Evolutionary conservation across 1,140 invertebrate genomes (phyloP), one percentile per base, ranked within the genome.

Genomic region (Lepidostoma basale): DNA sequence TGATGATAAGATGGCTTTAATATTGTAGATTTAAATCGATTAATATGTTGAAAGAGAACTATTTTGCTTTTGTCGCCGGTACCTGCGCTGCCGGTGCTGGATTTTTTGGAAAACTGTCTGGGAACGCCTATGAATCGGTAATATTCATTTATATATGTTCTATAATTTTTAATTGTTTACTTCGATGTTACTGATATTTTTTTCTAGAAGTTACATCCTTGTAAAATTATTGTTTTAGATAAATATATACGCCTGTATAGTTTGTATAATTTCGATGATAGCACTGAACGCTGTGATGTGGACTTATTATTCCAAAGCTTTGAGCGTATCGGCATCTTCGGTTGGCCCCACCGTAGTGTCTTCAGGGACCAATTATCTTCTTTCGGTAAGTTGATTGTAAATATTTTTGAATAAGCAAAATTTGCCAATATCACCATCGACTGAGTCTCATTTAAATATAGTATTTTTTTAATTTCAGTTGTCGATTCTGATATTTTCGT

Each of bases 351-450:
- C 87, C 3, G 80, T 89, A 18, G 80, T 83, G 68, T 87, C 85
- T 58, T 78, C 88, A 20, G 83, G 86, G 3, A 83, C 85, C 3
- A 89, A 86, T 76, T 89, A 88, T 73, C 76, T 88, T 44, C 79
- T 85, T 65, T 88, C 87, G 69, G 88, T 88, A 82, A 83, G 84
- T 79, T 3, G 9, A 10, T 18, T 59, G 26, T 12, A 26, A 62
- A 26, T 44, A 25, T 25, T 16, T 26, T 45, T 16, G 5, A 62
- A 5, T 62, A 23, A 62, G 10, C 30, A 30, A 56, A 20, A 23
- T 20, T 23, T 20, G 3, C 4, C 22, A 10, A 20, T 5, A 10
- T 49, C 12, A 16, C 2, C 20, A 18, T 36, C 14, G 5, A 2
- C 2, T 2, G 9, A 36, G n/a, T 3, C 1, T n/a, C 20, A 3